Evolutionary conservation across 2,888 invertebrate species (phyloP).

Genomic region (Chloromyia formosa): DNA sequence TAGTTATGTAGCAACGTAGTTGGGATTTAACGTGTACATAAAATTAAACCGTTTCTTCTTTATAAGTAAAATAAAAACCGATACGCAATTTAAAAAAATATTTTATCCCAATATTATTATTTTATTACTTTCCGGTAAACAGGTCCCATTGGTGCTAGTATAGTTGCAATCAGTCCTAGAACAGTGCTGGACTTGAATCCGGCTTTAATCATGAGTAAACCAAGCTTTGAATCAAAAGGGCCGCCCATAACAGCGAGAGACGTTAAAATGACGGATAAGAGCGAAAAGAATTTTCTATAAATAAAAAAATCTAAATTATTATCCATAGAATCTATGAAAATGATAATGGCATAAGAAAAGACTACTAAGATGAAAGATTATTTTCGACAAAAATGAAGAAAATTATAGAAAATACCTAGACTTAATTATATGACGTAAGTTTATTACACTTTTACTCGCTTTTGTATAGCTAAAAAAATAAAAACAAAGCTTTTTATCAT

Average conservation of each 20-base stretch:
- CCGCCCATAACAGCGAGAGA: slow-evolving; percentile 52
- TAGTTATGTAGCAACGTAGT: no score
- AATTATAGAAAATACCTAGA: no score
- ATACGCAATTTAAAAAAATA: no score
- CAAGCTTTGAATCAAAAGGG: slow-evolving; percentile 60
- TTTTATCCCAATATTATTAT: no score
- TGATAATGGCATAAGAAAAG: slow-evolving; percentile 26
- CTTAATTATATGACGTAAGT: slow-evolving; percentile 18
- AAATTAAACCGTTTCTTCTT: no score
- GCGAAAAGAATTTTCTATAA: slow-evolving; percentile 49
- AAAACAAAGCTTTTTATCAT: no score
- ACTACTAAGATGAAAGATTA: background rate
- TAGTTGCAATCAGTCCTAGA: slow-evolving; percentile 64
- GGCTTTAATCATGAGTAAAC: slow-evolving; percentile 63
- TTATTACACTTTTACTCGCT: background rate
- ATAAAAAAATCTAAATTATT: background rate
- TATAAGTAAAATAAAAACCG: no score
- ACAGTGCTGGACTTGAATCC: slow-evolving; percentile 63
- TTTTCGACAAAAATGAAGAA: no score
- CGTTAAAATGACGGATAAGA: slow-evolving; percentile 48
- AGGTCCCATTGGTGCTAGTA: slow-evolving; percentile 65
- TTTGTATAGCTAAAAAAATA: no score
- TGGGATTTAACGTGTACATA: no score
- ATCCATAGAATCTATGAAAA: background rate
- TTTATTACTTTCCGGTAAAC: slow-evolving; percentile 44